These are phyloP conservation scores for Sinohyriopsis cumingii DNA, from an alignment of 2,888 invertebrate genomes.

Conservation along the genomic window DNA sequence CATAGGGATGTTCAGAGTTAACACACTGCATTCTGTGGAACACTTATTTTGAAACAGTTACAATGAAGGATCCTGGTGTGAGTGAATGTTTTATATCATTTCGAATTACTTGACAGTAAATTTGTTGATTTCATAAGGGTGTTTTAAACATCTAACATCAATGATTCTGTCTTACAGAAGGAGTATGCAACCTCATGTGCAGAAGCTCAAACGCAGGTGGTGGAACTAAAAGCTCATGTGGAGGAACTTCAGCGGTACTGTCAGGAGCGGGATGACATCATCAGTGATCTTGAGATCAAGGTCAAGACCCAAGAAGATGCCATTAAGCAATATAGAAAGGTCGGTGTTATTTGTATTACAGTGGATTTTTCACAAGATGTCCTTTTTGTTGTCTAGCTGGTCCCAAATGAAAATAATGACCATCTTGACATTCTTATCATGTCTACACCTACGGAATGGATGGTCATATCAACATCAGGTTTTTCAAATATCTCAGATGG, in stretches of 20 bases:
- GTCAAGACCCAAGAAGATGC: constrained; percentile 44
- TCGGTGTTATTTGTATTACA: constrained; percentile 8
- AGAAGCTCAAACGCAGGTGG: constrained; percentile 51
- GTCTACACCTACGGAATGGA: too few relatives aligned
- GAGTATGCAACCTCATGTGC: constrained; percentile 56
- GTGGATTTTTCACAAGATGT: neutral
- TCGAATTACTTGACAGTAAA: too few relatives aligned
- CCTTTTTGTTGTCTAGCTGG: neutral
- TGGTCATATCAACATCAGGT: too few relatives aligned
- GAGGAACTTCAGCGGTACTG: constrained; percentile 53
- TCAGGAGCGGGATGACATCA: constrained; percentile 47
- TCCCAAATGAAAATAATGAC: too few relatives aligned
- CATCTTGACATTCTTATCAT: too few relatives aligned
- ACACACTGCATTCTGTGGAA: too few relatives aligned
- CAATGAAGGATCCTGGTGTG: neutral
- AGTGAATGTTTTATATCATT: neutral
- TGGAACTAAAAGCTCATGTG: constrained; percentile 49
- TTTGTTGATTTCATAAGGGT: neutral
- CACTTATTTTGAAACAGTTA: neutral
- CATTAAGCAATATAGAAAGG: constrained; percentile 53
- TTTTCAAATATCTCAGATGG: too few relatives aligned
- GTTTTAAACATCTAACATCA: neutral
- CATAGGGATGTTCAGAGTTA: too few relatives aligned
- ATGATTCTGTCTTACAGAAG: constrained; percentile 26
- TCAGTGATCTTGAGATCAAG: constrained; percentile 47